Conservation (phyloP, 2,797 vertebrate genomes). For the Eulemur coronatus region DNA sequence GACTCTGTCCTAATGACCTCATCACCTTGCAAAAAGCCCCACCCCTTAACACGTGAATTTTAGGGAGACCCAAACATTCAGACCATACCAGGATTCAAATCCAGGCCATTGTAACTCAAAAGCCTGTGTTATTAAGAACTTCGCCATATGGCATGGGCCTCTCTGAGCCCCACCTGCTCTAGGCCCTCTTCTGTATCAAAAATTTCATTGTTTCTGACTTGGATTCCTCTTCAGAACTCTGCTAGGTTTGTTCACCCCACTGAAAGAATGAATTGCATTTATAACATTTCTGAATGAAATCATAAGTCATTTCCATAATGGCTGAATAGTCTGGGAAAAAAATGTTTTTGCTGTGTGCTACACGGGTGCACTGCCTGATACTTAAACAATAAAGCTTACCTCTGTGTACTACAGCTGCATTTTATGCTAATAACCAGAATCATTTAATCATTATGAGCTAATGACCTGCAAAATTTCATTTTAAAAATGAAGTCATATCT, state of each 20-base stretch:
- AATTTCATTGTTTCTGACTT: not conserved
- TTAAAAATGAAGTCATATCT: conserved; percentile 75
- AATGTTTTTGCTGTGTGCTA: not conserved
- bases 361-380: conserved; percentile 71
- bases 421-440: conserved; percentile 83
- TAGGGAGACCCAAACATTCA: not conserved
- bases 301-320: conserved; percentile 43
- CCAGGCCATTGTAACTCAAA: not conserved
- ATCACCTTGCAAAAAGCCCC: not conserved
- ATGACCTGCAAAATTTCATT: conserved; percentile 84
- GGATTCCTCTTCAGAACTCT: not conserved
- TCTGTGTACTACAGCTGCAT: conserved; percentile 59
- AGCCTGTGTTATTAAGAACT: not conserved
- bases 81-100: not conserved
- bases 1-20: not conserved
- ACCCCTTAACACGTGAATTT: not conserved
- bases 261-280: not conserved
- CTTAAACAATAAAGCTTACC: conserved; percentile 78
- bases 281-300: conserved; percentile 54
- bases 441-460: conserved; percentile 83
- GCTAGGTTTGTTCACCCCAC: not conserved
- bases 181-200: not conserved
- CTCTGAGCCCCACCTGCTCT: not conserved
- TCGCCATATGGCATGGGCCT: not conserved
- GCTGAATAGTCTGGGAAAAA: conserved; percentile 34